Evolutionary conservation across 2,797 vertebrate genomes (phyloP), one percentile per base, ranked within the genome.

Genomic region (Discoglossus pictus): DNA sequence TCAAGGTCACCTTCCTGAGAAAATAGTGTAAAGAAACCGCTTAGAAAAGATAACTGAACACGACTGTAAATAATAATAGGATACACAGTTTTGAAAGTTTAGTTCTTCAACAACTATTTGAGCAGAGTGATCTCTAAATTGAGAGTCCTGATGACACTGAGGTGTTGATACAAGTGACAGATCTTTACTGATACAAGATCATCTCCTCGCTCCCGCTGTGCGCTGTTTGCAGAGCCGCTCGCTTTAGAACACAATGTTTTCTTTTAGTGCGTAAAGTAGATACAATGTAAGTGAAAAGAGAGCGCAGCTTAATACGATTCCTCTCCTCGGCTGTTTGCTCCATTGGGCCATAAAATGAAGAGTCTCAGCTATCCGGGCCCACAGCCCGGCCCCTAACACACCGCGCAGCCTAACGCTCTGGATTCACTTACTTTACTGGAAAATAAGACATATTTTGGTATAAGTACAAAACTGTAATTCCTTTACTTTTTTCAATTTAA

Each of bases 291-390:
- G 52, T 39, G 35, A 55, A 23, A 38, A 35, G 18, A 18, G 16
- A 13, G 35, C 52, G n/a, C 35, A 17, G 20, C 34, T 21, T 55
- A 55, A 55, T 39, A 55, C n/a, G 40, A 17, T 21, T n/a, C 35
- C 23, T 18, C 5, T 13, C 17, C 52, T 13, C 35, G 38, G 34
- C 52, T 55, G 17, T 55, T n/a, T 55, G 52, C 52, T 55, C 18
- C 52, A 55, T 11, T 55, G 52, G 52, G 38, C 34, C 31, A 55
- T 55, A 55, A 38, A 55, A 55, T 55, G 35, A 55, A 55, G 17
- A 6, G 23, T 39, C 52, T 39, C 21, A 38, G 34, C 52, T 55
- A 38, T 55, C 20, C 23, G 4, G 38, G 18, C 34, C 52, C 52
- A 20, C 23, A 55, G 39, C 16, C 52, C 18, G 39, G 18, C 11